Percentiles rank a stretch among this genome's conserved stretches.
Conservation (phyloP, 1,140 invertebrate genomes). For the Pararge aegeria region DNA sequence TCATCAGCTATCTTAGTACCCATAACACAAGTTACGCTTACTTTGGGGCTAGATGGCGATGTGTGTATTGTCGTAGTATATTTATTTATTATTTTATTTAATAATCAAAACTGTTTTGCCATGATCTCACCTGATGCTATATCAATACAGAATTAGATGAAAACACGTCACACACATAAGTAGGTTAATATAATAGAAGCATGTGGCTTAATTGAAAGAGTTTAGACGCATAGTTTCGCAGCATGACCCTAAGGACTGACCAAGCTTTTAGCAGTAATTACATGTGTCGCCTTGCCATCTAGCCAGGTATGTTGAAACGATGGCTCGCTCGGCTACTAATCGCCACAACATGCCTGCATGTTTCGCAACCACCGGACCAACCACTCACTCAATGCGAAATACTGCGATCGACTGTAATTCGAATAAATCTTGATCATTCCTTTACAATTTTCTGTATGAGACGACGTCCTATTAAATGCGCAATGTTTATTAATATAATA, state of each 20-base stretch:
- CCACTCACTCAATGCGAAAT: constrained; percentile 70
- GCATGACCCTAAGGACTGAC: constrained; percentile 5
- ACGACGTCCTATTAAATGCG: background rate
- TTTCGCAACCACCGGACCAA: constrained; percentile 63
- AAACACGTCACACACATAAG: too few relatives aligned
- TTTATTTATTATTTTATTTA: too few relatives aligned
- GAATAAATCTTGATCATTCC: constrained; percentile 47
- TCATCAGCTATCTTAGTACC: too few relatives aligned
- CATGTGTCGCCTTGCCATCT: constrained; percentile 45
- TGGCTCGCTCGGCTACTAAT: constrained; percentile 72
- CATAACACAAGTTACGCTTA: too few relatives aligned
- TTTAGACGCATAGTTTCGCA: background rate
- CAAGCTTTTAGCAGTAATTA: constrained; percentile 31
- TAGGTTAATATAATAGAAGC: too few relatives aligned
- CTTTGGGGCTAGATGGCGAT: too few relatives aligned
- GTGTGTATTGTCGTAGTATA: too few relatives aligned
- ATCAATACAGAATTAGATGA: too few relatives aligned
- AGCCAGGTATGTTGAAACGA: constrained; percentile 66
- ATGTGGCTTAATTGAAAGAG: too few relatives aligned
- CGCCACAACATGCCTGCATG: constrained; percentile 62
- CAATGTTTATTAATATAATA: background rate
- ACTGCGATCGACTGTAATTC: constrained; percentile 52
- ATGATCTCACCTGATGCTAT: too few relatives aligned
- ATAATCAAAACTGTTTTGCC: too few relatives aligned
- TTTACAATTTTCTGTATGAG: constrained; percentile 20